A percentile compares a stretch with the other conserved stretches of the same genome.
Conservation (phyloP, 2,888 invertebrate species). For the Pasiphila rectangulata region DNA sequence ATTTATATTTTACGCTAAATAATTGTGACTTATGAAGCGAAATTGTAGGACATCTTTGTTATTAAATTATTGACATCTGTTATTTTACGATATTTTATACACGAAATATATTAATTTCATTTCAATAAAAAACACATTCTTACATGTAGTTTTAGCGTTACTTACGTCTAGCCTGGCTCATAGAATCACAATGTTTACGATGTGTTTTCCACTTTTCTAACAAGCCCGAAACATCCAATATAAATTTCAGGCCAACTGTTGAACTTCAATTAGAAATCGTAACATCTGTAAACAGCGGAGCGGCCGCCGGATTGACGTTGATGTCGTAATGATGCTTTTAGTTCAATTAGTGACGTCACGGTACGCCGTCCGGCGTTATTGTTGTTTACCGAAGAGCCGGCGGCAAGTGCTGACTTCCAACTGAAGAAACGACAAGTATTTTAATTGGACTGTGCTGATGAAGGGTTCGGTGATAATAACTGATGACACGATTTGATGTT, state of each 20-base stretch:
- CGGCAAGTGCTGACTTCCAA: slow-evolving; percentile 11
- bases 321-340: slow-evolving; percentile 14
- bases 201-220: too few relatives aligned
- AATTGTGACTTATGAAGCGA: too few relatives aligned
- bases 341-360: slow-evolving; percentile 21
- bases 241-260: too few relatives aligned
- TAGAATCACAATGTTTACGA: too few relatives aligned
- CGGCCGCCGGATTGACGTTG: slow-evolving; percentile 11
- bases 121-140: too few relatives aligned
- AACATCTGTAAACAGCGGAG: slow-evolving; percentile 13
- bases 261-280: slow-evolving; percentile 7
- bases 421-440: neutral
- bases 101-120: too few relatives aligned
- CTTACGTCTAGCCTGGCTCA: too few relatives aligned
- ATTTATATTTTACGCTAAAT: too few relatives aligned
- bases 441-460: slow-evolving; percentile 14
- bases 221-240: neutral
- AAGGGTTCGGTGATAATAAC: slow-evolving; percentile 2
- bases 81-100: too few relatives aligned
- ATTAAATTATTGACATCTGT: too few relatives aligned
- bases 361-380: slow-evolving; percentile 7
- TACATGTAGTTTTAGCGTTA: too few relatives aligned
- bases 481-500: neutral
- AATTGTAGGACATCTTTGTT: too few relatives aligned
- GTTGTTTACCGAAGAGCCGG: slow-evolving; percentile 13